A percentile compares a stretch with the other conserved stretches of the same genome.
These are phyloP conservation scores for Girardinichthys multiradiatus DNA, from an alignment of 2,113 vertebrate genomes.

Conservation along the genomic window DNA sequence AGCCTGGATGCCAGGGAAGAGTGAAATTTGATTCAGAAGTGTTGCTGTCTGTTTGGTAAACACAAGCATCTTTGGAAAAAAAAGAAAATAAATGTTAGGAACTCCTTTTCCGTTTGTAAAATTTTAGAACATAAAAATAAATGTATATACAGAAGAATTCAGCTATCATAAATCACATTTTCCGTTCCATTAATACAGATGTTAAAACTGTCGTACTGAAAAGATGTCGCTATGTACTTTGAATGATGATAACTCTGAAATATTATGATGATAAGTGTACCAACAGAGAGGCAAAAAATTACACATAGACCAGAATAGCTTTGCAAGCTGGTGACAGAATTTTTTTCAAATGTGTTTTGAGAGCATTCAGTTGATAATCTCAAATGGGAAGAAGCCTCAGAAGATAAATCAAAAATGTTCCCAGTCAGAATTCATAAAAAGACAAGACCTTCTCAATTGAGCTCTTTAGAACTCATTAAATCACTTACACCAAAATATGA, in stretches of 20 bases:
- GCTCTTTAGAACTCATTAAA: neutral
- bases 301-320: neutral
- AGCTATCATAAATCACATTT: neutral
- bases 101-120: no score
- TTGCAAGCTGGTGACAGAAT: constrained; percentile 1
- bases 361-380: neutral
- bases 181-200: no score
- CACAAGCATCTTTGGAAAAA: neutral
- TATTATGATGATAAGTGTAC: neutral
- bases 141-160: neutral
- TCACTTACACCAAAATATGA: neutral
- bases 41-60: constrained; percentile 10
- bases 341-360: neutral
- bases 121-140: neutral
- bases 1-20: constrained; percentile 21
- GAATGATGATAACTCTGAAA: constrained; percentile 13
- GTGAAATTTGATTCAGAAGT: constrained; percentile 8
- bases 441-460: neutral
- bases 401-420: neutral
- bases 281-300: neutral
- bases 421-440: no score
- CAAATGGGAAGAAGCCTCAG: neutral
- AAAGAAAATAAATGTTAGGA: neutral
- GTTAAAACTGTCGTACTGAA: neutral
- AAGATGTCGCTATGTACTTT: constrained; percentile 12